Base-by-base conservation (phyloP, 1,140 invertebrate genomes). In the Polyergus mexicanus region DNA sequence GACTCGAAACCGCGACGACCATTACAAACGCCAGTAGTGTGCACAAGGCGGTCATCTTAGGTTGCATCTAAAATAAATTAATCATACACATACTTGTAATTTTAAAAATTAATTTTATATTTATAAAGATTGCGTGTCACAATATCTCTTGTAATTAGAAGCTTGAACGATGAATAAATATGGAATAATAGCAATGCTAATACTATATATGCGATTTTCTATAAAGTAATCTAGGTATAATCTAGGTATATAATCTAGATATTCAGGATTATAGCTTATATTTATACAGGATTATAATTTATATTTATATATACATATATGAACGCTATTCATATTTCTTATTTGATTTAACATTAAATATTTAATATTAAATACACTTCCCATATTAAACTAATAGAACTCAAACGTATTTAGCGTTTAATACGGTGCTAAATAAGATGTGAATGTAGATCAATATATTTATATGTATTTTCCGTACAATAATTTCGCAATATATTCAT, bases 61-160 rank as follows among this genome's bases (percentile, higher is more conserved):
- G 84, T 85, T 92, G 92, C 92, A 93, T 93, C 74, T 86, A 86
- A 51, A 76, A 16, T 1, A 25, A 71, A 65, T 51, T 28, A 76
- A 85, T 76, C 19, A n/a, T 13, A 32, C 4, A 47, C 13, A 68
- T 68, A 6, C n/a, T 6, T 32, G 32, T 10, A 28, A n/a, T 68
- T 78, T 19, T 68, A 38, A 56, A 25, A 68, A 80, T n/a, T 38
- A n/a, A 51, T 19, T n/a, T 3, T 65, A 35, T n/a, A 32, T 22
- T 63, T 63, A n/a, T 44, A 76, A 60, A 47, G 3, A 58, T 25
- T 11, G 7, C 60, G 13, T 32, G 3, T 41, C 7, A 0, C 38
- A 77, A 76, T 76, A 3, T 19, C 32, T 32, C 32, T 32, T 62
- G 10, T 62, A 32, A 41, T 76, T 22, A 28, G n/a, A 58, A 58